These are phyloP conservation scores for Threskiornis aethiopicus DNA, from an alignment of 2,797 vertebrate genomes.

Conservation along the genomic window DNA sequence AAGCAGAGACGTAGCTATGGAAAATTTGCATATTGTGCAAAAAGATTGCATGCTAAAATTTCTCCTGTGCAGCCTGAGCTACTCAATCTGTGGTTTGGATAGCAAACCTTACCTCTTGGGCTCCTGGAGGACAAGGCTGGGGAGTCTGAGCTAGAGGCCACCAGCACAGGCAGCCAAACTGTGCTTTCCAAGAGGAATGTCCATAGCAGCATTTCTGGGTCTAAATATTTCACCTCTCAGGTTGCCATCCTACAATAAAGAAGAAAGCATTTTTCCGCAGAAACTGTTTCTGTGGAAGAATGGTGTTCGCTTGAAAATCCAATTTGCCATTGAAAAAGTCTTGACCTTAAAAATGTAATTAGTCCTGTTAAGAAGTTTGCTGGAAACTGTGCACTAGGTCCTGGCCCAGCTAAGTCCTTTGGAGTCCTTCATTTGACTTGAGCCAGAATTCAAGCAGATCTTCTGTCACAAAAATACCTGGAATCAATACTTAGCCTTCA, in stretches of 20 bases:
- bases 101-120: not conserved
- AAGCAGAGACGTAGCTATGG: rapidly evolving
- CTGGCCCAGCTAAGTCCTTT: not conserved
- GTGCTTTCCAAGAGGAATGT: rapidly evolving
- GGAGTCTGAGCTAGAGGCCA: not conserved
- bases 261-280: not conserved
- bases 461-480: not conserved
- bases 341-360: not conserved
- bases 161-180: not conserved
- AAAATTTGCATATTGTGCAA: rapidly evolving
- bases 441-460: not conserved
- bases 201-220: rapidly evolving
- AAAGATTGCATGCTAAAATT: rapidly evolving
- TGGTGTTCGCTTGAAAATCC: not conserved
- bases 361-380: not conserved
- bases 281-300: not conserved
- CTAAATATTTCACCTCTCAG: rapidly evolving
- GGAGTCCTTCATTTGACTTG: not conserved
- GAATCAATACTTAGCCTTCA: not conserved
- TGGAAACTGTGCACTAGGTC: not conserved
- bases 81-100: rapidly evolving
- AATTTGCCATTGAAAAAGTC: not conserved
- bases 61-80: not conserved
- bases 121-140: not conserved
- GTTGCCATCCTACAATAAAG: not conserved